These are phyloP conservation scores for Drosophila heteroneura DNA, from an alignment of 2,888 invertebrate species.

Conservation along the genomic window DNA sequence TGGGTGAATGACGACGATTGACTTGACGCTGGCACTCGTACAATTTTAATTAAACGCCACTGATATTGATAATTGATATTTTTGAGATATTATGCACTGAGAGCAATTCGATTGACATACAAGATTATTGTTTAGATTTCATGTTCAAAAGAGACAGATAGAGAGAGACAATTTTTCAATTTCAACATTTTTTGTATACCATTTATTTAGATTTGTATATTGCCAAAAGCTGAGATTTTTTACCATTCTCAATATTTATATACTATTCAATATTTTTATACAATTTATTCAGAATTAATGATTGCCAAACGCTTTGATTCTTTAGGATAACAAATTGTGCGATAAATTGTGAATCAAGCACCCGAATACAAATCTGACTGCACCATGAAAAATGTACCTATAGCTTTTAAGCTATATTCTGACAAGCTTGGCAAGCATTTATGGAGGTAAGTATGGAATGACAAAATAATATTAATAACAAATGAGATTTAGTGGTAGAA, in stretches of 20 bases:
- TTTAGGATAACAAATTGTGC: background rate
- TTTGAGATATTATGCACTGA: constrained; percentile 32
- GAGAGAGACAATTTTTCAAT: background rate
- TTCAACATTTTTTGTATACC: background rate
- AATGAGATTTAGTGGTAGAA: background rate
- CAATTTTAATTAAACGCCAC: constrained; percentile 83
- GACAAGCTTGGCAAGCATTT: background rate
- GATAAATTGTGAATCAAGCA: background rate
- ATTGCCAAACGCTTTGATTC: background rate
- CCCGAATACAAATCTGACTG: background rate
- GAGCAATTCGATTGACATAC: constrained; percentile 17
- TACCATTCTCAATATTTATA: background rate
- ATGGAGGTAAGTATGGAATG: background rate
- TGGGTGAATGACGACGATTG: constrained; percentile 62
- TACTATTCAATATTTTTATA: background rate
- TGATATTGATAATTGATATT: constrained; percentile 69
- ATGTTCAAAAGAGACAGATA: background rate
- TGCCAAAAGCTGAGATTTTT: background rate
- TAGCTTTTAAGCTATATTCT: background rate
- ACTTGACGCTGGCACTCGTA: constrained; percentile 76
- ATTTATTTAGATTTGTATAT: background rate
- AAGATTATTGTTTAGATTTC: background rate
- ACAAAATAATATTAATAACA: background rate
- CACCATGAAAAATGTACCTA: background rate
- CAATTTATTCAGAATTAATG: background rate